These are phyloP conservation scores for Sebastolobus altivelis DNA, from an alignment of 2,797 vertebrate genomes.

Conservation along the genomic window DNA sequence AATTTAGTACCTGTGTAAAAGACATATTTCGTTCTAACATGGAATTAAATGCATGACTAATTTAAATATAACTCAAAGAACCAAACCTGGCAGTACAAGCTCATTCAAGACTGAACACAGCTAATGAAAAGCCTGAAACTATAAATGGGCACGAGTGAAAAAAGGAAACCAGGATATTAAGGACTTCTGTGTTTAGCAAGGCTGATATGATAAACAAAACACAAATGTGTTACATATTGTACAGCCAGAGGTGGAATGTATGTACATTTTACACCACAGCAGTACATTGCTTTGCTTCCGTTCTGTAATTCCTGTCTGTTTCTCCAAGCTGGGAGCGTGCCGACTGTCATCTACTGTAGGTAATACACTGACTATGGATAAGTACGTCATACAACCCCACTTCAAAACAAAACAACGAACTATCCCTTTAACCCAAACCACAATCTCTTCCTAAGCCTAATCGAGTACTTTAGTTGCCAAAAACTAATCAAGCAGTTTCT, in stretches of 20 bases:
- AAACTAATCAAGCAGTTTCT: too few relatives aligned
- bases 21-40: background rate
- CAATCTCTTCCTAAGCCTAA: background rate
- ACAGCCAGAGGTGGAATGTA: background rate
- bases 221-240: background rate
- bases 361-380: background rate
- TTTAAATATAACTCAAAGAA: constrained; percentile 5
- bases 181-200: too few relatives aligned
- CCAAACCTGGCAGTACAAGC: background rate
- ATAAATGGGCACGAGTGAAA: too few relatives aligned
- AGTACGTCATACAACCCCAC: background rate
- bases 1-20: background rate
- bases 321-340: too few relatives aligned
- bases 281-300: too few relatives aligned
- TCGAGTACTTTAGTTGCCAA: too few relatives aligned
- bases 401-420: background rate
- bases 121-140: background rate
- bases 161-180: too few relatives aligned
- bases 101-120: background rate
- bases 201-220: too few relatives aligned
- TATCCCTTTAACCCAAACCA: background rate
- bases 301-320: background rate
- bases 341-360: background rate
- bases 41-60: background rate
- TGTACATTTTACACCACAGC: background rate